Percentiles rank a stretch among this genome's conserved stretches.
Conservation (phyloP, 2,113 vertebrate genomes). For the Ploceus nigricollis region DNA sequence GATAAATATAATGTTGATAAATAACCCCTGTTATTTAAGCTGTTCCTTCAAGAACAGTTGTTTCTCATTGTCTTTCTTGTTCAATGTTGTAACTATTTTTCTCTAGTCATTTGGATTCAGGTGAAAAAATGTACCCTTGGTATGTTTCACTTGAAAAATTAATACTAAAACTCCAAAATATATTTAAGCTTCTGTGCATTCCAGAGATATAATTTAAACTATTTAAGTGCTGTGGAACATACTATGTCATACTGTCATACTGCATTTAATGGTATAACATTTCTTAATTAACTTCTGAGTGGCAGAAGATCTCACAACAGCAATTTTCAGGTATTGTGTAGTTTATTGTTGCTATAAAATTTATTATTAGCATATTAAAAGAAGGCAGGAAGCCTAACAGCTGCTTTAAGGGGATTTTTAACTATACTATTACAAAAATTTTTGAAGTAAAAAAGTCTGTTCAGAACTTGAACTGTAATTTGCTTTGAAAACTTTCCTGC, state of each 20-base stretch:
- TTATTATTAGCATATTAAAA: slow-evolving; percentile 24
- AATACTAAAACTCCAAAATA: not conserved
- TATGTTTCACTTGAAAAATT: not conserved
- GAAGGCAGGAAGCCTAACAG: not conserved
- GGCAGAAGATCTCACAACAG: not conserved
- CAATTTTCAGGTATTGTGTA: slow-evolving; percentile 6
- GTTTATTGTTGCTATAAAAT: slow-evolving; percentile 13
- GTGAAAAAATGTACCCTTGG: not conserved
- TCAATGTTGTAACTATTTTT: not conserved
- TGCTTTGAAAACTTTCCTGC: slow-evolving; percentile 20
- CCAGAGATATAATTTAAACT: not conserved
- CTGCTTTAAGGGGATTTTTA: not conserved
- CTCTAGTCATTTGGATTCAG: not conserved
- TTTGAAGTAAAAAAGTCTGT: not conserved
- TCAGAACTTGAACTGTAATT: not conserved
- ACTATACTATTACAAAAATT: not conserved
- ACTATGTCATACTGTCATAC: not conserved
- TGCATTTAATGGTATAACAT: not conserved
- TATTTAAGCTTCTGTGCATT: not conserved
- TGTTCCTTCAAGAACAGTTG: not conserved
- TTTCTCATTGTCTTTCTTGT: not conserved
- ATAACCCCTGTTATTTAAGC: not conserved
- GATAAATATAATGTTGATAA: not conserved
- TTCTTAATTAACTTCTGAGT: slow-evolving; percentile 36
- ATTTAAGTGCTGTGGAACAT: not conserved